These are phyloP conservation scores for Pocota personata DNA, from an alignment of 2,888 invertebrate genomes.

Conservation along the genomic window DNA sequence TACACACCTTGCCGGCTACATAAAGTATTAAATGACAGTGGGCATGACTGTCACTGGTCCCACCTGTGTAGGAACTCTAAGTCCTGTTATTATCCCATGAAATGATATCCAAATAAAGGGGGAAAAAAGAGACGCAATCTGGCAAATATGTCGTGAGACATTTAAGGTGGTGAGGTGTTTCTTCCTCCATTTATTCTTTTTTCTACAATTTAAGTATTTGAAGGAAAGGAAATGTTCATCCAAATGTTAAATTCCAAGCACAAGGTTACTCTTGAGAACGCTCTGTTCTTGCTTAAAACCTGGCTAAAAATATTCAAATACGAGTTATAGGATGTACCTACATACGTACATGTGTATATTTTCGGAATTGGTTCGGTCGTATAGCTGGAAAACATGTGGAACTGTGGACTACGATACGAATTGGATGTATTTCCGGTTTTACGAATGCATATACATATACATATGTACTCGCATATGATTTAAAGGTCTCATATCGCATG, in stretches of 20 bases:
- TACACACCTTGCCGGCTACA: slow-evolving; percentile 28
- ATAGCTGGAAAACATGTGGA: slow-evolving; percentile 11
- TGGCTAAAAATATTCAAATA: slow-evolving; percentile 49
- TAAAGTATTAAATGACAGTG: slow-evolving; percentile 3
- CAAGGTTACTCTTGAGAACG: neutral
- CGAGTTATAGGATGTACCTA: slow-evolving; percentile 1
- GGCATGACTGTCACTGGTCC: slow-evolving; percentile 11
- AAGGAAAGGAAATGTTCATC: neutral
- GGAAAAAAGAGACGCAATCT: slow-evolving; percentile 2
- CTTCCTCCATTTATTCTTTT: neutral
- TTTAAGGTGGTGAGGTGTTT: neutral
- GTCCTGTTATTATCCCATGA: slow-evolving; percentile 10
- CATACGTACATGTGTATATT: neutral
- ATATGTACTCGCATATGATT: slow-evolving; percentile 19
- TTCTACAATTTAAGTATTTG: neutral
- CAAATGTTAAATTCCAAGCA: slow-evolving; percentile 21
- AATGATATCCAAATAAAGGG: neutral
- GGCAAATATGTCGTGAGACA: neutral
- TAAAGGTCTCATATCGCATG: slow-evolving; percentile 43
- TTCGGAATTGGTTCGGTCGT: neutral
- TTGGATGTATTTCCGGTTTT: slow-evolving; percentile 30
- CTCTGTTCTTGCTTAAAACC: neutral
- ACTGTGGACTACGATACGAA: slow-evolving; percentile 10
- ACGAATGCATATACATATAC: neutral
- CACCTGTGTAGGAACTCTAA: slow-evolving; percentile 14